A percentile compares a stretch with the other conserved stretches of the same genome.
phyloP scores from a whole-genome alignment of 2,797 vertebrate species.

The Limosa lapponica region DNA sequence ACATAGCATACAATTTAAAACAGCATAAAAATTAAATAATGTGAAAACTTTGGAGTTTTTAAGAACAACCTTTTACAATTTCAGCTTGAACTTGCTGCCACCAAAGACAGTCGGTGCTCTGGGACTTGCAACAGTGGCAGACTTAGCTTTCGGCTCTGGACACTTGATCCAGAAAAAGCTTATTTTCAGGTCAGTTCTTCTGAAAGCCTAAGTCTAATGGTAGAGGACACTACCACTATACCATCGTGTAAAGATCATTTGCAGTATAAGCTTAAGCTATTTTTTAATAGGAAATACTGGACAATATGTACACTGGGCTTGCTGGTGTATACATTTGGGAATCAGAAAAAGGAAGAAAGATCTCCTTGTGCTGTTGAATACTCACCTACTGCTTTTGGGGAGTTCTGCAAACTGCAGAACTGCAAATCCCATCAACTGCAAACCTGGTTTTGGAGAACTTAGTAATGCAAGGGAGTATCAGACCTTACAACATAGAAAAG shows the following conservation, averaged over 20 bases:
- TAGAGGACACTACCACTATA: neutral
- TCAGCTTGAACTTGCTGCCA: neutral
- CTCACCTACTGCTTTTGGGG: neutral
- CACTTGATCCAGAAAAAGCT: neutral
- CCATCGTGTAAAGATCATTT: neutral
- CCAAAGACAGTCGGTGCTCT: neutral
- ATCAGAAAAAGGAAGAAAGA: neutral
- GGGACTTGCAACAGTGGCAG: neutral
- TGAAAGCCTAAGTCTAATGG: neutral
- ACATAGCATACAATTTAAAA: conserved; percentile 32
- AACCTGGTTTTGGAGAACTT: neutral
- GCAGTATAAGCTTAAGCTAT: neutral
- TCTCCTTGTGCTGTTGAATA: neutral
- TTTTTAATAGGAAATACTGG: neutral
- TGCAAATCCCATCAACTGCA: neutral
- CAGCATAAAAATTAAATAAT: neutral
- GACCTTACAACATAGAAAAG: neutral
- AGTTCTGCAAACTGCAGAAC: neutral
- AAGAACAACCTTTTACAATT: neutral
- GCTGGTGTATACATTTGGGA: neutral
- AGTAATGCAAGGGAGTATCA: neutral
- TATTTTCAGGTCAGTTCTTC: neutral
- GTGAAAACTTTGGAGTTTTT: neutral
- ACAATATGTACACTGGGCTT: neutral
- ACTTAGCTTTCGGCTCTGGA: neutral